These are phyloP conservation scores for Odobenus rosmarus DNA, from an alignment of 2,113 vertebrate genomes.

Conservation along the genomic window DNA sequence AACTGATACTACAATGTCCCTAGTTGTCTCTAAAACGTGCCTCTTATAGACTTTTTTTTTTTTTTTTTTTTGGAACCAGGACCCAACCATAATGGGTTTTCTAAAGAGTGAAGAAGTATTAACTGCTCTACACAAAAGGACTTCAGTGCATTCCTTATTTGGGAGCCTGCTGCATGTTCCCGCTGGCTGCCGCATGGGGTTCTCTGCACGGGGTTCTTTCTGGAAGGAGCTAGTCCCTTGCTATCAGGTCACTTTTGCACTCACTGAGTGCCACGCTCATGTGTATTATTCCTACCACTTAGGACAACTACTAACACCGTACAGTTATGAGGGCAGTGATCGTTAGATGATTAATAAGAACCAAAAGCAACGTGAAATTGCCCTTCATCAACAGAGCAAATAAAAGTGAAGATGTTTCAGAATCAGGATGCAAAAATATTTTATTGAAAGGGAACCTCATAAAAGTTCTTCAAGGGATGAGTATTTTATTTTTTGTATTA, in stretches of 20 bases:
- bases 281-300: background rate
- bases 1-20: background rate
- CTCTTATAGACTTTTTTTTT: background rate
- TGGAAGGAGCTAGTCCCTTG: background rate
- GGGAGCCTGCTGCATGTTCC: background rate
- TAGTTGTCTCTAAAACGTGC: background rate
- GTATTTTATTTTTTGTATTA: background rate
- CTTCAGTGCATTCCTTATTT: fast-evolving
- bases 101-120: background rate
- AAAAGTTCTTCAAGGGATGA: background rate
- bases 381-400: background rate
- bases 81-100: background rate
- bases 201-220: background rate
- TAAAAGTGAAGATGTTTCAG: background rate
- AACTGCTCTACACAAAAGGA: background rate
- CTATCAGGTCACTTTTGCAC: fast-evolving
- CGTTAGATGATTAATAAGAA: background rate
- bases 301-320: background rate
- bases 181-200: background rate
- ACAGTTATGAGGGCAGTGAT: background rate
- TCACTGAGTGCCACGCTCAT: background rate
- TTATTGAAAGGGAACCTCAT: background rate
- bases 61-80: background rate
- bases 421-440: background rate
- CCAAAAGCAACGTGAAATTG: background rate